Evolutionary conservation across 1,140 invertebrate genomes (phyloP).

Genomic region (Triops cancriformis): DNA sequence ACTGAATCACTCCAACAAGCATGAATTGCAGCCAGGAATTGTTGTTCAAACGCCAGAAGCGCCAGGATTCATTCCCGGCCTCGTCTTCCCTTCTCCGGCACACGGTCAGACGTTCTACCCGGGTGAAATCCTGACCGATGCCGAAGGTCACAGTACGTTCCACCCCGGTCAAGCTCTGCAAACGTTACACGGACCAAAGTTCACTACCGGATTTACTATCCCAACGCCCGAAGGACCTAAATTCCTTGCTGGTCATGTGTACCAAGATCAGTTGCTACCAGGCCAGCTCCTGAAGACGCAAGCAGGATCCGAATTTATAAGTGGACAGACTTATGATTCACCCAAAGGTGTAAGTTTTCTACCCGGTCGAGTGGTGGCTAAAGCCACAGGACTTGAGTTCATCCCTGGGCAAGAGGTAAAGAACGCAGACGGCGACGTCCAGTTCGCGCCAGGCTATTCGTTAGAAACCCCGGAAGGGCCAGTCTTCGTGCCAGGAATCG

Average conservation of each 20-base stretch:
- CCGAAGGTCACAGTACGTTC: conserved; percentile 21
- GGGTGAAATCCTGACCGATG: conserved; percentile 34
- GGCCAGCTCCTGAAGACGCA: conserved; percentile 22
- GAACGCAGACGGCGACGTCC: conserved; percentile 39
- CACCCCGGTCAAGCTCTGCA: conserved; percentile 31
- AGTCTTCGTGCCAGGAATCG: conserved; percentile 61
- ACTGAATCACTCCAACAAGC: conserved; percentile 49
- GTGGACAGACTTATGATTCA: conserved; percentile 59
- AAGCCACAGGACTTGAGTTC: conserved; percentile 30
- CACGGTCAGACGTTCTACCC: conserved; percentile 34
- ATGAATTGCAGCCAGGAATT: conserved; percentile 60
- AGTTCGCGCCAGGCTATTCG: conserved; percentile 59
- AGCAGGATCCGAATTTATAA: conserved; percentile 43
- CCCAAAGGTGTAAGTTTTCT: conserved; percentile 57
- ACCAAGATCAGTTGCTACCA: conserved; percentile 20
- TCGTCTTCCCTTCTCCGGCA: not conserved
- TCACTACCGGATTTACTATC: conserved; percentile 39
- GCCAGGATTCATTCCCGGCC: conserved; percentile 58
- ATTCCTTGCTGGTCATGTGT: conserved; percentile 34
- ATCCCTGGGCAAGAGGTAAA: conserved; percentile 31
- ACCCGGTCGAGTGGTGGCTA: conserved; percentile 43
- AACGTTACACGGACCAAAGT: conserved; percentile 33
- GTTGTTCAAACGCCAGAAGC: conserved; percentile 57
- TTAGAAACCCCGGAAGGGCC: conserved; percentile 55
- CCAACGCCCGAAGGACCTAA: conserved; percentile 32